A percentile compares a stretch with the other conserved stretches of the same genome.
phyloP scores from a whole-genome alignment of 2,888 invertebrate species.

The Cryptophagus acutangulus region DNA sequence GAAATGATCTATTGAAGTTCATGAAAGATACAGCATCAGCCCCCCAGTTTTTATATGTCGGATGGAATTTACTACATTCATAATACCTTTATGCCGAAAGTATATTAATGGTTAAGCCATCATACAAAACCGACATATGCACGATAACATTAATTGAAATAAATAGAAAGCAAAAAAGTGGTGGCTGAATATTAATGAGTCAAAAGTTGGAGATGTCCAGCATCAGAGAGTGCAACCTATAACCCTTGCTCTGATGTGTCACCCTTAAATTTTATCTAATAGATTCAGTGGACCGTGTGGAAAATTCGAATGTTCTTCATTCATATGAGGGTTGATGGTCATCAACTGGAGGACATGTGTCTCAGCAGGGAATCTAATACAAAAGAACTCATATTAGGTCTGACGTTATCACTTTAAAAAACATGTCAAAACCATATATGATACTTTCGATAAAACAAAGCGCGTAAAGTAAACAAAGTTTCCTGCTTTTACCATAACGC shows the following conservation, averaged over 20 bases:
- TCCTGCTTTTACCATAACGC: too few species aligned
- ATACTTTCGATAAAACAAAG: conserved; percentile 2
- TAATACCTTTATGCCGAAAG: too few species aligned
- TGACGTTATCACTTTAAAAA: conserved; percentile 6
- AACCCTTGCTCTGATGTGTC: conserved; percentile 28
- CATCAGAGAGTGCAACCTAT: conserved; percentile 3
- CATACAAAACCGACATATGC: too few species aligned
- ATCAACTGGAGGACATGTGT: conserved; percentile 34
- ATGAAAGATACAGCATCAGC: conserved; percentile 39
- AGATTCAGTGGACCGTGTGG: conserved; percentile 33
- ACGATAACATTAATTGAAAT: too few species aligned
- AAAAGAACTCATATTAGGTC: conserved; percentile 4
- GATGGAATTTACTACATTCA: conserved; percentile 18
- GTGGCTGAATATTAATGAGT: too few species aligned
- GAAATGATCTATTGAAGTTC: conserved; percentile 45
- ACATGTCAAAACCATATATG: neutral
- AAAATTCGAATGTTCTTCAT: conserved; percentile 39
- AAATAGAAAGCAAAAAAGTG: too few species aligned
- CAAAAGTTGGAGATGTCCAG: too few species aligned
- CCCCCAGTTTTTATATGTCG: conserved; percentile 17
- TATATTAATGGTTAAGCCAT: too few species aligned
- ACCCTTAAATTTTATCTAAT: conserved; percentile 35
- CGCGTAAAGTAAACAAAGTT: neutral
- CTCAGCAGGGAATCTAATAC: conserved; percentile 26
- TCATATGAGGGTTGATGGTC: conserved; percentile 35